Evolutionary conservation across 2,797 vertebrate species (phyloP).

Genomic region (Paratrypauchen microcephalus): DNA sequence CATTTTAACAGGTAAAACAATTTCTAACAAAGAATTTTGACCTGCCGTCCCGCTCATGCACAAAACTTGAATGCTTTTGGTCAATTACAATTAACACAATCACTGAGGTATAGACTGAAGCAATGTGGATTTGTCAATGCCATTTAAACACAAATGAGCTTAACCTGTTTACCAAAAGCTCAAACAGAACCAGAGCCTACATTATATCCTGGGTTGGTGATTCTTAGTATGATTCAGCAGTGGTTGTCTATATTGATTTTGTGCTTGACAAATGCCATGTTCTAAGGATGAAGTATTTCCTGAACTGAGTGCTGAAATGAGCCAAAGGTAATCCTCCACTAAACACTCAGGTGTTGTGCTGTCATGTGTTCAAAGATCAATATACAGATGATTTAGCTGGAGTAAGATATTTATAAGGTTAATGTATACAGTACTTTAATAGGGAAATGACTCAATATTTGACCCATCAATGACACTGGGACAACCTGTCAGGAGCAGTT

Average conservation of each 20-base stretch:
- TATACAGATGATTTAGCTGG: not conserved
- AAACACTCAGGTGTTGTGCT: constrained; percentile 27
- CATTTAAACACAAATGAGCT: not conserved
- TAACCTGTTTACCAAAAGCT: no score
- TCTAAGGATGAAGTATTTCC: constrained; percentile 31
- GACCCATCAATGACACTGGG: no score
- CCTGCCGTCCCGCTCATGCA: no score
- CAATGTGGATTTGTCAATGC: not conserved
- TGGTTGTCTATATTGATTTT: constrained; percentile 36
- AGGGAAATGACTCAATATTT: no score
- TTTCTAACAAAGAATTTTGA: no score
- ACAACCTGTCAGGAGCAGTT: no score
- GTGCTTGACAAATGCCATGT: constrained; percentile 14
- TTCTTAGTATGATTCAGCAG: not conserved
- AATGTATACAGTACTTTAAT: no score
- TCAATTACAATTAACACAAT: not conserved
- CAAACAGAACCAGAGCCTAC: not conserved
- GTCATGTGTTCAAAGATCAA: not conserved
- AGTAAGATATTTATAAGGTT: no score
- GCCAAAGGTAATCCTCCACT: constrained; percentile 19
- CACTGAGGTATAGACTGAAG: not conserved
- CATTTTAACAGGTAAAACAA: no score
- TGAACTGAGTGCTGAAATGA: constrained; percentile 25
- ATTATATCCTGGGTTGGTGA: not conserved
- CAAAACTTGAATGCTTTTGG: no score